Evolutionary conservation across 2,797 vertebrate species (phyloP).

Genomic region (Somateria mollissima): DNA sequence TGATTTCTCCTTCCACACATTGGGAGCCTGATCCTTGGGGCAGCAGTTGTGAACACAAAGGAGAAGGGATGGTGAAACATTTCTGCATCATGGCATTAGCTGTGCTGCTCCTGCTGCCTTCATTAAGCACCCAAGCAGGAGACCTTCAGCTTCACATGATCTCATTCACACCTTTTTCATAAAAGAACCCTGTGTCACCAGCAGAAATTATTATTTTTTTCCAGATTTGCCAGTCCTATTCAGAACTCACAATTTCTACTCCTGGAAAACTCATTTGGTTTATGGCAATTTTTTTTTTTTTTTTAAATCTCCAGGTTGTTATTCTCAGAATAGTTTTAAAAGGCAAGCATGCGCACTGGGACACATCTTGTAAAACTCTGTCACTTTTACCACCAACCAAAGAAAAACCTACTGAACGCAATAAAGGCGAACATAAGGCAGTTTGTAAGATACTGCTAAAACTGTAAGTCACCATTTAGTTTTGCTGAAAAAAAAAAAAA

Average conservation of each 20-base stretch:
- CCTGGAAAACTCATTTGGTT: background rate
- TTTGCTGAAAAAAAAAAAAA: background rate
- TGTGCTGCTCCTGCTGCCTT: background rate
- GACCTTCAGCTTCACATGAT: background rate
- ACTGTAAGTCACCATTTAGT: background rate
- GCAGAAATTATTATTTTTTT: background rate
- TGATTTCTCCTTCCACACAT: no score
- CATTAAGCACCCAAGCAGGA: background rate
- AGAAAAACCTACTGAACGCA: background rate
- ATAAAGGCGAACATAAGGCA: background rate
- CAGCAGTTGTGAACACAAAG: background rate
- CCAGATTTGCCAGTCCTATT: background rate
- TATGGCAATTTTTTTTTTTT: background rate
- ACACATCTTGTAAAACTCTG: background rate
- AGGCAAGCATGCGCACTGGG: background rate
- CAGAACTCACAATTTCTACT: background rate
- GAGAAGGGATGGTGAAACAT: background rate
- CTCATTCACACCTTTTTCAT: background rate
- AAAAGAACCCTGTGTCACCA: background rate
- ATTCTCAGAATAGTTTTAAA: background rate
- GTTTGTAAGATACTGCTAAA: background rate
- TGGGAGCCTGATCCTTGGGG: fast-evolving
- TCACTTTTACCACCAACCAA: background rate
- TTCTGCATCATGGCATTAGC: fast-evolving
- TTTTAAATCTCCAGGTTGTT: background rate